Percentiles rank a stretch among this genome's conserved stretches.
phyloP scores from a whole-genome alignment of 2,888 invertebrate genomes.

The Drosophila kokeensis region DNA sequence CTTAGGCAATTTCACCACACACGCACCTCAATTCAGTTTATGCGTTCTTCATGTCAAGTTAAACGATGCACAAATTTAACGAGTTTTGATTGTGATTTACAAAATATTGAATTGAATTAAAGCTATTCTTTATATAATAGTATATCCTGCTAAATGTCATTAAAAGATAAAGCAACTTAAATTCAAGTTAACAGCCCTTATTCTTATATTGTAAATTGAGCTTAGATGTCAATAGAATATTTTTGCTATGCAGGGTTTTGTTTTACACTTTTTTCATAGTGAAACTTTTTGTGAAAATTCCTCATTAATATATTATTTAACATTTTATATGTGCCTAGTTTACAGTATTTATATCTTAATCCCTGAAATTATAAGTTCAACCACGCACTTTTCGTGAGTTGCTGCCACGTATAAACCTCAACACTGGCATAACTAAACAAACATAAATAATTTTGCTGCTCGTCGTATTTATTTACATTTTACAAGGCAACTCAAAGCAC shows the following conservation, averaged over 20 bases:
- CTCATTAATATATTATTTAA: not conserved
- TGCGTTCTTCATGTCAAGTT: slow-evolving; percentile 29
- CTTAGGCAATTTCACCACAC: slow-evolving; percentile 20
- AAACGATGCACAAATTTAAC: not conserved
- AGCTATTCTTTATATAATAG: too few species aligned
- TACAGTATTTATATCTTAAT: not conserved
- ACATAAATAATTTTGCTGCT: slow-evolving; percentile 53
- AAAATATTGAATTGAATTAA: too few species aligned
- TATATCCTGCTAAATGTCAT: not conserved
- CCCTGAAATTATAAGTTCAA: not conserved
- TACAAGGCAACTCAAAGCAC: slow-evolving; percentile 67
- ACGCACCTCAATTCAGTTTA: slow-evolving; percentile 46
- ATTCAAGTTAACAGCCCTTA: not conserved
- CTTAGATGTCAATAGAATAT: not conserved
- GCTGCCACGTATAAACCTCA: slow-evolving; percentile 57
- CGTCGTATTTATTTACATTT: slow-evolving; percentile 77
- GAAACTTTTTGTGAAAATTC: not conserved
- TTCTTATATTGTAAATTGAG: not conserved
- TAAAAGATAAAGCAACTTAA: not conserved
- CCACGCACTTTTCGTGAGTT: slow-evolving; percentile 27
- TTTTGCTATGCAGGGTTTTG: not conserved
- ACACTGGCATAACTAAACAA: slow-evolving; percentile 46
- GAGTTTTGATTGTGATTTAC: not conserved
- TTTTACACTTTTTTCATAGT: not conserved
- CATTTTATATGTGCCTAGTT: not conserved